Percentiles rank a stretch among this genome's conserved stretches.
These are phyloP conservation scores for Megathymus violae DNA, from an alignment of 1,140 invertebrate species.

Conservation along the genomic window DNA sequence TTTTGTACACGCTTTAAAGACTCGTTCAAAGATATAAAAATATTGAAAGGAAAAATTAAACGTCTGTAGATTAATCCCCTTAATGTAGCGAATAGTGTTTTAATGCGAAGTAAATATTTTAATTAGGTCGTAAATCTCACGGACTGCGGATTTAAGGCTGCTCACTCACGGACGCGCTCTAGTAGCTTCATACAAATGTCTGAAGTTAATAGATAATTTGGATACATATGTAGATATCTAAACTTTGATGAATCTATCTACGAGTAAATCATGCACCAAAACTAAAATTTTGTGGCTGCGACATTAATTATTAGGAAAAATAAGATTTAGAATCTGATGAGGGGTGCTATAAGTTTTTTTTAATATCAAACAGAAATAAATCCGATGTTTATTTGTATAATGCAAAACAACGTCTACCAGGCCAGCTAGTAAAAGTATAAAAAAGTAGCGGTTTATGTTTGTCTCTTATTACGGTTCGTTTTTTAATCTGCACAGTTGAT, in stretches of 20 bases:
- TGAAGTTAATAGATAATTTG: conserved; percentile 31
- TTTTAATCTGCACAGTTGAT: no score
- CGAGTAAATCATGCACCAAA: not conserved
- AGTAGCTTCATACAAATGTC: conserved; percentile 40
- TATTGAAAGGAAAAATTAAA: conserved; percentile 9
- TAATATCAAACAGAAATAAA: no score
- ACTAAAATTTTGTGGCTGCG: not conserved
- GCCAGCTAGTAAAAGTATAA: no score
- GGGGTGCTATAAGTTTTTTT: no score
- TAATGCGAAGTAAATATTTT: conserved; percentile 58
- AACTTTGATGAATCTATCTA: not conserved
- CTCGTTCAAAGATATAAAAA: no score
- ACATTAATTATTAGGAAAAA: no score
- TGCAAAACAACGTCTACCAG: no score
- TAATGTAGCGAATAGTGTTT: conserved; percentile 42
- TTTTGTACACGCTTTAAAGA: no score
- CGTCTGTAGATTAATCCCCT: conserved; percentile 26
- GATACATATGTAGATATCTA: not conserved
- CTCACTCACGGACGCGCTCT: conserved; percentile 42
- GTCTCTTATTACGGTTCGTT: no score
- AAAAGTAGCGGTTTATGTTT: no score
- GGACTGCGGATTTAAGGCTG: conserved; percentile 44
- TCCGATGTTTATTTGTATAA: no score
- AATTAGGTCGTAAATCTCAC: conserved; percentile 55
- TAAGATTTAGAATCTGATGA: no score